Base-by-base conservation (phyloP, 2,797 vertebrate species). In the Sebastes iracundus region DNA sequence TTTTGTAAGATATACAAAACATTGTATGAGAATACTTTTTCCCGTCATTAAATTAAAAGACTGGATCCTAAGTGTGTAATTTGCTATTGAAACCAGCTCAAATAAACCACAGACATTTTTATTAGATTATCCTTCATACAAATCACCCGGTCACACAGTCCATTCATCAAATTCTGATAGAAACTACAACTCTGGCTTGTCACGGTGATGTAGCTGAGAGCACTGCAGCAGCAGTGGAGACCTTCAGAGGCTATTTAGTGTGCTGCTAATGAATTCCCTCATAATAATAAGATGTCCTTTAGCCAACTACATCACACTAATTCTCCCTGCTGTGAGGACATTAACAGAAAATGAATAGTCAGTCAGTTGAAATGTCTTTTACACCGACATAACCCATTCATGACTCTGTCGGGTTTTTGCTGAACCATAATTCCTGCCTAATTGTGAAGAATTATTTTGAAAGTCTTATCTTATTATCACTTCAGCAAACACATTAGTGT, bases 231-330 rank as follows among this genome's bases (percentile, higher is more conserved):
- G 60, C 52, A 46, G 32, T 2, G 1, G 16, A 69, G 46, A 72
- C 81, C 55, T 79, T 66, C 33, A 53, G 49, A 67, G 58, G 56
- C 32, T 69, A 46, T 76, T 68, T 60, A 76, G 4, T 58, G 7
- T 67, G 33, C 25, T n/a, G 22, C 30, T 77, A 73, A 81, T 83
- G 32, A 77, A 82, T 77, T 69, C 62, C 23, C 28, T 79, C 72
- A 46, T 80, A 60, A 55, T 23, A n/a, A 78, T 77, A 25, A 72
- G 25, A 83, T 85, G 66, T 79, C 77, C 56, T 81, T 81, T 25
- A 58, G 64, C 53, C 61, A 42, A 64, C n/a, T 68, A 18, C 56
- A 65, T 81, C 68, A 7, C 61, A 62, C 25, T 73, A 32, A 82
- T 56, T 79, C 20, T 72, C 12, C 60, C 61, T 27, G 75, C 70